phyloP scores from a whole-genome alignment of 1,140 invertebrate genomes.

The Brachionus asplanchnoidis region DNA sequence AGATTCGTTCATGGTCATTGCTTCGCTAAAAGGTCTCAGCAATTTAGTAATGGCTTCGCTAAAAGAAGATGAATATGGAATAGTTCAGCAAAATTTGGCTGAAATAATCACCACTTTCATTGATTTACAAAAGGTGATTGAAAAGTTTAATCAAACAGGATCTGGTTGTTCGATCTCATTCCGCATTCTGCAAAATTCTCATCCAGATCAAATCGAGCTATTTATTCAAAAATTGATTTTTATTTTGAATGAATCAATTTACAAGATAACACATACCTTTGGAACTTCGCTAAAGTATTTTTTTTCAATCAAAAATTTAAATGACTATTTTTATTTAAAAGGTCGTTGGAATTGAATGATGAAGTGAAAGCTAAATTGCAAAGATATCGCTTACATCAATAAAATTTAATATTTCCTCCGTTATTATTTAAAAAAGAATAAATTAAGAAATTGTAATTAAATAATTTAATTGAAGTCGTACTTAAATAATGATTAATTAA shows the following conservation, averaged over 20 bases:
- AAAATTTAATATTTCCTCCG: not conserved
- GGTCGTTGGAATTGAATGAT: not conserved
- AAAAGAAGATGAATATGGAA: conserved; percentile 30
- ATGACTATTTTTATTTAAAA: not conserved
- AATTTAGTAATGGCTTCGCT: conserved; percentile 18
- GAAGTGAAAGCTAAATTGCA: not conserved
- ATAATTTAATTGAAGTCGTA: not conserved
- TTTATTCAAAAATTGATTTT: conserved; percentile 17
- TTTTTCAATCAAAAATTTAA: not conserved
- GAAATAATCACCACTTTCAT: conserved; percentile 24
- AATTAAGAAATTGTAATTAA: not conserved
- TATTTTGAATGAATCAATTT: conserved; percentile 41
- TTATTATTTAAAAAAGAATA: not conserved
- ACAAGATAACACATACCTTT: conserved; percentile 26
- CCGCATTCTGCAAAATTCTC: not conserved
- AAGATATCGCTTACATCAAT: not conserved
- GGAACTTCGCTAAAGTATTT: conserved; percentile 5
- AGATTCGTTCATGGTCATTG: conserved; percentile 26
- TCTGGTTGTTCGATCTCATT: not conserved
- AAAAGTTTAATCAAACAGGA: not conserved
- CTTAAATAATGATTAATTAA: not conserved
- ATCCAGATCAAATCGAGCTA: conserved; percentile 6
- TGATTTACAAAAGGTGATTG: conserved; percentile 3
- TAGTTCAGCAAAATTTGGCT: conserved; percentile 40
- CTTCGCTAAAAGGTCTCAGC: conserved; percentile 15